These are phyloP conservation scores for Oreochromis mossambicus DNA, from an alignment of 2,797 vertebrate genomes.

Conservation along the genomic window DNA sequence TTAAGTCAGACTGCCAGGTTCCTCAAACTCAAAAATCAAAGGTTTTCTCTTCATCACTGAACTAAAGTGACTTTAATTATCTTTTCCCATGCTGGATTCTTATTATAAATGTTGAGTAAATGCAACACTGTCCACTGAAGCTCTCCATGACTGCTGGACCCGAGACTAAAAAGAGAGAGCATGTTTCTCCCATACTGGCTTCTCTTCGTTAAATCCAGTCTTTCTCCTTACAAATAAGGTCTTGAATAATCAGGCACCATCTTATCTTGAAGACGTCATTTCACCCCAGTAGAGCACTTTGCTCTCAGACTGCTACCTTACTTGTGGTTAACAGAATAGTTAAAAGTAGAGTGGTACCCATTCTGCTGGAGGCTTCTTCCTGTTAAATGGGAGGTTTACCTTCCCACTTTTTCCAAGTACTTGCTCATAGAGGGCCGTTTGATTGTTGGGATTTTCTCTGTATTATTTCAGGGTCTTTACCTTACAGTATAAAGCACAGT, in stretches of 20 bases:
- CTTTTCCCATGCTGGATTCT: rapidly evolving
- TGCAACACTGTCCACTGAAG: not conserved
- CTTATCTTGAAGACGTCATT: not conserved
- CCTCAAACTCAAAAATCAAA: not conserved
- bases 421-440: not conserved
- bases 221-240: not conserved
- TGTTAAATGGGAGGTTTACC: not conserved
- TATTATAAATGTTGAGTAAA: not conserved
- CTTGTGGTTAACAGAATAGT: not conserved
- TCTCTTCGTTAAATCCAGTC: not conserved
- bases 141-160: rapidly evolving
- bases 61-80: not conserved
- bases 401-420: not conserved
- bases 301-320: not conserved
- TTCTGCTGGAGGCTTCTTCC: not conserved
- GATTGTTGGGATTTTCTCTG: not conserved
- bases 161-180: not conserved
- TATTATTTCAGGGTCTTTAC: not conserved
- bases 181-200: not conserved
- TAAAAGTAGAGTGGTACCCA: not conserved
- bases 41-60: not conserved
- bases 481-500: not conserved
- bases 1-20: not conserved
- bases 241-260: not conserved
- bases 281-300: not conserved